phyloP scores from a whole-genome alignment of 2,888 invertebrate genomes.

The Coecobrya sp. region DNA sequence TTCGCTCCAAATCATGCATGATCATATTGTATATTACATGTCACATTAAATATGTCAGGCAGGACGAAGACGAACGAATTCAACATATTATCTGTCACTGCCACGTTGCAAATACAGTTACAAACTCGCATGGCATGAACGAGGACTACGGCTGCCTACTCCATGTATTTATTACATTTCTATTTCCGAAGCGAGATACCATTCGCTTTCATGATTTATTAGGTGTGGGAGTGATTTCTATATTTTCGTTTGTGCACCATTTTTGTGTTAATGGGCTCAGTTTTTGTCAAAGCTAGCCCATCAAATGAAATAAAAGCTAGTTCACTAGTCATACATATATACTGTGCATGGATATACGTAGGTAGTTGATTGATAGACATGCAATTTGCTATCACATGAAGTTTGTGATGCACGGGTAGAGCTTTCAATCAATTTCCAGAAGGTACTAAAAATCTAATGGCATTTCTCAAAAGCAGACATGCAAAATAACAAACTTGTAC shows the following conservation, averaged over 20 bases:
- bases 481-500: too few relatives aligned
- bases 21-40: constrained; percentile 35
- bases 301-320: background rate
- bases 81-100: constrained; percentile 34
- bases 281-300: background rate
- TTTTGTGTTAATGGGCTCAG: background rate
- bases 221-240: background rate
- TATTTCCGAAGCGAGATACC: background rate
- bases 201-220: background rate
- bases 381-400: too few relatives aligned
- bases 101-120: background rate
- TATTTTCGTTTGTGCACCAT: background rate
- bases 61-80: background rate
- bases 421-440: too few relatives aligned
- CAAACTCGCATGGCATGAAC: background rate
- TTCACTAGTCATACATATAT: too few relatives aligned
- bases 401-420: too few relatives aligned
- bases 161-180: background rate
- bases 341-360: too few relatives aligned
- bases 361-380: background rate
- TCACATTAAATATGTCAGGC: constrained; percentile 45
- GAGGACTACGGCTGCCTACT: background rate
- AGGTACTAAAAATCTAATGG: too few relatives aligned
- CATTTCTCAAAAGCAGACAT: too few relatives aligned
- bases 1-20: background rate